Evolutionary conservation across 1,140 invertebrate genomes (phyloP).

Genomic region (Ceratina calcarata): DNA sequence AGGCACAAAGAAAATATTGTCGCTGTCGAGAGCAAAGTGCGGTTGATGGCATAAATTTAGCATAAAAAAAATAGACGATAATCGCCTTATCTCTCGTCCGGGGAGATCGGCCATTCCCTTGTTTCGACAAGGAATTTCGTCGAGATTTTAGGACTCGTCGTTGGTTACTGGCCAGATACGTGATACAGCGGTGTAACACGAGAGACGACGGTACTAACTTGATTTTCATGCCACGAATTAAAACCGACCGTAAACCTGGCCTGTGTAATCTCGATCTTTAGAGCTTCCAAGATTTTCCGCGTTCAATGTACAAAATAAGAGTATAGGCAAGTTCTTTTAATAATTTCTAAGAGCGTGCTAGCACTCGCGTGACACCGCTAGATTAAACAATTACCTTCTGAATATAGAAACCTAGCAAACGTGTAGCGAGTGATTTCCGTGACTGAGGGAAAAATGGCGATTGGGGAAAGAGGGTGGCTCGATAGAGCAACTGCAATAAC

Average conservation of each 20-base stretch:
- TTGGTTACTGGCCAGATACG: slow-evolving; percentile 28
- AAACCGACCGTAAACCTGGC: too few relatives aligned
- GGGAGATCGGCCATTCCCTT: slow-evolving; percentile 9
- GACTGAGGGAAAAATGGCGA: slow-evolving; percentile 35
- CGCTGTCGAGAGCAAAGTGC: slow-evolving; percentile 46
- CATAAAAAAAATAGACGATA: slow-evolving; percentile 65
- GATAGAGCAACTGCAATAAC: too few relatives aligned
- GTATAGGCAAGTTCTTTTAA: neutral
- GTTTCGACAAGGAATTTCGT: slow-evolving; percentile 3
- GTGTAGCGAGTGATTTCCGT: slow-evolving; percentile 13
- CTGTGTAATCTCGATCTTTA: too few relatives aligned
- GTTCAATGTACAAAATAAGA: neutral
- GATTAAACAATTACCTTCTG: neutral
- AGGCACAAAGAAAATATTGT: slow-evolving; percentile 67
- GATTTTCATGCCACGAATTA: too few relatives aligned
- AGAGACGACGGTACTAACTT: too few relatives aligned
- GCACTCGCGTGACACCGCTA: neutral
- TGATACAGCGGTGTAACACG: slow-evolving; percentile 33
- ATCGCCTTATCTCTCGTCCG: slow-evolving; percentile 58
- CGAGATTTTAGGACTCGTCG: neutral
- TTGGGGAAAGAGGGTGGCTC: too few relatives aligned
- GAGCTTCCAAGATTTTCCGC: too few relatives aligned
- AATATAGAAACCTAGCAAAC: neutral
- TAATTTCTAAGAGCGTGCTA: neutral
- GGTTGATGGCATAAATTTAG: slow-evolving; percentile 69